These are phyloP conservation scores for Saxicola maurus DNA, from an alignment of 2,797 vertebrate genomes.

Conservation along the genomic window DNA sequence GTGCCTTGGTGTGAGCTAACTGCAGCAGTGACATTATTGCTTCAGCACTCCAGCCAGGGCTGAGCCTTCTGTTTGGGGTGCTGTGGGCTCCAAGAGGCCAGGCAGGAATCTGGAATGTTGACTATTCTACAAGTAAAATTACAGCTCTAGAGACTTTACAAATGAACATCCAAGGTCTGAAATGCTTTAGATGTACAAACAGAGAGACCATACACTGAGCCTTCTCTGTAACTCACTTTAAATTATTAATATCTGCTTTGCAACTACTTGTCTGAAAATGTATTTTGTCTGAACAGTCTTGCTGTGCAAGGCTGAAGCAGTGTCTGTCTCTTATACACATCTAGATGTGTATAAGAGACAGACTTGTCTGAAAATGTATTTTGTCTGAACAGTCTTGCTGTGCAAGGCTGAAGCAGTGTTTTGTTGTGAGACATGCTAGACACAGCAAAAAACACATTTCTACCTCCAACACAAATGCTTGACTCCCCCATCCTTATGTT, in stretches of 20 bases:
- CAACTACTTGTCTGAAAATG: background rate
- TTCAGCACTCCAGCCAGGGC: background rate
- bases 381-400: background rate
- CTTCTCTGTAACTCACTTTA: background rate
- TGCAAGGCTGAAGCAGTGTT: background rate
- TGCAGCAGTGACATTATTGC: background rate
- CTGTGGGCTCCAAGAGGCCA: background rate
- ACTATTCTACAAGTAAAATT: background rate
- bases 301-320: background rate
- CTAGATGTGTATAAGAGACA: too few species aligned
- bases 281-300: background rate
- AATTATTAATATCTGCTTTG: background rate
- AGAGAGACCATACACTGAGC: rapidly evolving
- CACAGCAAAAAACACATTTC: background rate
- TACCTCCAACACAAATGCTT: background rate
- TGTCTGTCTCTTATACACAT: too few species aligned
- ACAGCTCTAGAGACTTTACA: background rate
- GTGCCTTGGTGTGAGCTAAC: background rate
- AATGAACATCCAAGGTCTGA: background rate
- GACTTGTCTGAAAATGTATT: background rate
- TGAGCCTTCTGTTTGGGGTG: background rate
- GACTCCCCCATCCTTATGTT: background rate
- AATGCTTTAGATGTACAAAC: background rate
- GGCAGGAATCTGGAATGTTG: background rate
- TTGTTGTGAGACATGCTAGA: background rate